Percentiles rank a stretch among this genome's conserved stretches.
These are phyloP conservation scores for Leptodactylus fuscus DNA, from an alignment of 2,113 vertebrate species.

Conservation along the genomic window DNA sequence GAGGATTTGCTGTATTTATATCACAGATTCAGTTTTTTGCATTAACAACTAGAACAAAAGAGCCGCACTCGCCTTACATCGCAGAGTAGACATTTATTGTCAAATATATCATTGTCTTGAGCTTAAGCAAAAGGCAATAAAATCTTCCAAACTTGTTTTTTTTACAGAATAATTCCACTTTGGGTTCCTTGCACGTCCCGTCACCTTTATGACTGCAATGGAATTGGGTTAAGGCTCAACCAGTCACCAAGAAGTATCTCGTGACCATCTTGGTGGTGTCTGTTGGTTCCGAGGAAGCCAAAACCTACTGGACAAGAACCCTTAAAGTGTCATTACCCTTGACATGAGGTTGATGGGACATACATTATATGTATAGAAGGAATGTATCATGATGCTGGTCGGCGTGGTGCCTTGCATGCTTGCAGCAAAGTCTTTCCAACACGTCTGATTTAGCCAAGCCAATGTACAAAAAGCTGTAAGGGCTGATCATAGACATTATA, in stretches of 20 bases:
- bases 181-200: background rate
- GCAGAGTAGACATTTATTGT: conserved; percentile 57
- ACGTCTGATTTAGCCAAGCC: conserved; percentile 38
- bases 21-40: no score
- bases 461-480: conserved; percentile 51
- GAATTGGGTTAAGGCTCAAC: conserved; percentile 7
- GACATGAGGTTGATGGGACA: background rate
- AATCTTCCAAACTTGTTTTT: conserved; percentile 50
- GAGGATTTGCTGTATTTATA: no score
- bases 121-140: conserved; percentile 56
- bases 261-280: background rate
- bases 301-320: background rate
- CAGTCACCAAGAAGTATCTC: background rate
- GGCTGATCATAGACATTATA: conserved; percentile 46
- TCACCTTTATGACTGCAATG: background rate
- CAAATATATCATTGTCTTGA: conserved; percentile 51
- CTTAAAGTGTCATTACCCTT: conserved; percentile 4
- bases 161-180: conserved; percentile 10
- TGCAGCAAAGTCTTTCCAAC: conserved; percentile 49
- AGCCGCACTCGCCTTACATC: background rate
- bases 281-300: background rate
- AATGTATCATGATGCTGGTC: conserved; percentile 46
- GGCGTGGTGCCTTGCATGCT: conserved; percentile 46
- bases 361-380: conserved; percentile 22
- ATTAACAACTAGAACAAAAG: background rate